These are phyloP conservation scores for Chrysomela aeneicollis DNA, from an alignment of 2,888 invertebrate species.

Conservation along the genomic window DNA sequence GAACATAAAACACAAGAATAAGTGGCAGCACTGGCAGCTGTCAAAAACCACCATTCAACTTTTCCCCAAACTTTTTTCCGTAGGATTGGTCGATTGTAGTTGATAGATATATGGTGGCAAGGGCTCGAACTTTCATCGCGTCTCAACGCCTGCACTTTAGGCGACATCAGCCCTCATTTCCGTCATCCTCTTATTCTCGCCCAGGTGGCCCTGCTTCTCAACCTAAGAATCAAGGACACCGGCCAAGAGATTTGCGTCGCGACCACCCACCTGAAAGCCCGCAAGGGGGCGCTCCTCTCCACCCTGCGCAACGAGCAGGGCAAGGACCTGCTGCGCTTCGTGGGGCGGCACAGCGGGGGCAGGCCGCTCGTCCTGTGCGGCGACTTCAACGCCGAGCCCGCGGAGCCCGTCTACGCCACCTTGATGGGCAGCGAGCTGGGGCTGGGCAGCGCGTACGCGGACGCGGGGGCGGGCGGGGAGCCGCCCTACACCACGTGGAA, in stretches of 20 bases:
- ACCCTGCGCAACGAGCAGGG: constrained; percentile 76
- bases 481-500: constrained; percentile 82
- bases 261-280: constrained; percentile 79
- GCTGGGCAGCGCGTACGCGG: constrained; percentile 64
- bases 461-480: constrained; percentile 59
- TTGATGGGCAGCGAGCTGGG: constrained; percentile 59
- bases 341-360: constrained; percentile 61
- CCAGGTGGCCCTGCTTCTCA: constrained; percentile 70
- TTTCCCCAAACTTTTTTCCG: too few species aligned
- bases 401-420: constrained; percentile 73
- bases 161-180: too few species aligned
- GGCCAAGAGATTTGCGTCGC: constrained; percentile 71
- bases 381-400: constrained; percentile 80
- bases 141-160: too few species aligned
- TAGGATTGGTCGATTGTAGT: too few species aligned
- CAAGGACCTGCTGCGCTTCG: constrained; percentile 70
- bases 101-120: too few species aligned
- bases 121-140: too few species aligned
- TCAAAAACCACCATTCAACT: too few species aligned
- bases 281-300: constrained; percentile 71
- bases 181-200: constrained; percentile 38
- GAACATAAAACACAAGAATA: too few species aligned
- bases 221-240: constrained; percentile 65
- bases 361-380: constrained; percentile 74
- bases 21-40: too few species aligned